Base-by-base conservation (phyloP, 2,797 vertebrate species). In the Sebastes dallii region DNA sequence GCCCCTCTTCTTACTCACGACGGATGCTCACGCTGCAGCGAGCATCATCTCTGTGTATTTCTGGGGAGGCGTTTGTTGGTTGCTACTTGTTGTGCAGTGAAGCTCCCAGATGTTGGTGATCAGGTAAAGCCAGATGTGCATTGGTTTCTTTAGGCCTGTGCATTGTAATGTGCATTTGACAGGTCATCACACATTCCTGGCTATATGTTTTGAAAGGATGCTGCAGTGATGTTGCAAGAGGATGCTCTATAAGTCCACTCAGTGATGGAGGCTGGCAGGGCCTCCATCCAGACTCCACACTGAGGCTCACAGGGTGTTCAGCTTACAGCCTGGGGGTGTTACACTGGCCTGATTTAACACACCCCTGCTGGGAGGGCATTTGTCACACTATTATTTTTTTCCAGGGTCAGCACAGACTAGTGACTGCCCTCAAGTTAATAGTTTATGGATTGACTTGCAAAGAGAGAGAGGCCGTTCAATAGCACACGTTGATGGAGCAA, bases 141-240 rank as follows among this genome's bases (percentile, higher is more conserved):
- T 52, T n/a, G 66, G 6, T 27, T 34, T 36, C 56, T 65, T 76
- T 34, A 62, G 25, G 14, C 56, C 60, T 22, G 50, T 18, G 68
- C 30, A 52, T n/a, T n/a, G 20, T 39, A 18, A 1, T 66, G 71
- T 55, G 56, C 46, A 6, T 62, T 25, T 69, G 72, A 65, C 62
- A 76, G 46, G 76, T 73, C 79, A 22, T 42, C 66, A 54, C 60
- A 82, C 66, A 13, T 46, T 30, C 14, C 10, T 56, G 75, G 25
- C 32, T 46, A 32, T 46, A 32, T 86, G 61, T 71, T 69, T n/a
- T 30, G 13, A 64, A 39, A 75, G 81, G 80, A 88, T 86, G 87
- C 82, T 89, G 90, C 89, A 87, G 88, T 86, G 86, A 86, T 88
- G 84, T 76, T 82, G 81, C 62, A 80, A 36, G 76, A 85, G 78